Base-by-base conservation (phyloP, 2,113 vertebrate species). In the Myanophis thanlyinensis region DNA sequence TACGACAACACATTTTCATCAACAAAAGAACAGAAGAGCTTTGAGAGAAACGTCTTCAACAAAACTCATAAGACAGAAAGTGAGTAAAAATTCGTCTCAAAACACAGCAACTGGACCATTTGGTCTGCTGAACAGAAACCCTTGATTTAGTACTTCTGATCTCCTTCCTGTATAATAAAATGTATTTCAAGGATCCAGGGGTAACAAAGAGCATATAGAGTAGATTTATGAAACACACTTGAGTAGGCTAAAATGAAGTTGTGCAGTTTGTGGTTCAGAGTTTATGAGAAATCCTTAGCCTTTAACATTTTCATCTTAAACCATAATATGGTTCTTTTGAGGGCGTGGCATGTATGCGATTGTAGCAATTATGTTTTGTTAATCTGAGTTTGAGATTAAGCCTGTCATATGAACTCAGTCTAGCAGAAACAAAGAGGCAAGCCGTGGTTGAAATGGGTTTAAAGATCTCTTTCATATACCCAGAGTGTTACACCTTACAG, bases 31-130 rank as follows among this genome's bases (percentile, higher is more conserved):
- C 98, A 98, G 97, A 98, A 97, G 93, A 98, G 97, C 93, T 99
- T 99, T 91, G 98, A 99, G 95, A 98, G 85, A 94, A 98, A 97
- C 6, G 93, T 99, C 93, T 99, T 98, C 97, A 98, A 97, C 96
- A 98, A 98, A 97, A 98, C 98, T 0, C 97, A 98, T 91, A 98
- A 98, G 96, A 97, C 97, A 8, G 98, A 98, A 80, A 97, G 98
- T 98, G 97, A 96, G 97, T 25, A 18, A 18, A 22, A 13, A 40
- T 30, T 9, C 11, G 35, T 0, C 4, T 86, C 1, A 0, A 1
- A 20, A 18, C 22, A 62, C 20, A 1, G 48, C 86, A 51, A 40
- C 12, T 44, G 6, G 91, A 22, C 23, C 27, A 87, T 62, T 53
- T 27, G 40, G 27, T 20, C 30, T 87, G 10, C 11, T 23, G 27